These are phyloP conservation scores for Numida meleagris DNA, from an alignment of 2,113 vertebrate genomes.

Conservation along the genomic window DNA sequence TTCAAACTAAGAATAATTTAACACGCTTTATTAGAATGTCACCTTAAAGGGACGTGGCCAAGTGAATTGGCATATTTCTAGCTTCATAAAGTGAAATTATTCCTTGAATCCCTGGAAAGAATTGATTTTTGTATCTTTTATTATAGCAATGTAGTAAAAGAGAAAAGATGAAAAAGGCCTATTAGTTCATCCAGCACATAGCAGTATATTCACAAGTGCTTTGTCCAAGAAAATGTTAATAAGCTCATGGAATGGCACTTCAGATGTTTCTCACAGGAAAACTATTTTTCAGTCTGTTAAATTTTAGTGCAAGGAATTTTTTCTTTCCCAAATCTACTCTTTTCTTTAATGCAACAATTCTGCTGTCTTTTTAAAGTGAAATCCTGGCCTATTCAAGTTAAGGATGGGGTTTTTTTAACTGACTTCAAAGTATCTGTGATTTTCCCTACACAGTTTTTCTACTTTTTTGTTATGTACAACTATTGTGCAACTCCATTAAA, in stretches of 20 bases:
- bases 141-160: neutral
- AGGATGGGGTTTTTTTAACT: neutral
- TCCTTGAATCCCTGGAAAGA: neutral
- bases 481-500: neutral
- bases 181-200: neutral
- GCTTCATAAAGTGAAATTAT: constrained; percentile 4
- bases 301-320: neutral
- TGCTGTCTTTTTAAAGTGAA: neutral
- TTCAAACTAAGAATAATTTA: neutral
- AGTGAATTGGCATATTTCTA: neutral
- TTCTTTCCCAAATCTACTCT: neutral
- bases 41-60: neutral
- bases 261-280: neutral
- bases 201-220: neutral
- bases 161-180: neutral
- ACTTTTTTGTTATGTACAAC: neutral
- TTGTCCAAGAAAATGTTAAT: neutral
- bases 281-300: neutral
- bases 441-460: neutral
- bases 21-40: neutral
- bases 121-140: constrained; percentile 32
- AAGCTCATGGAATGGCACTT: neutral
- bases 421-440: neutral
- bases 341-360: neutral
- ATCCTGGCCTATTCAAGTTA: neutral